A percentile compares a stretch with the other conserved stretches of the same genome.
Conservation (phyloP, 1,140 invertebrate genomes). For the Drosophila lacteicornis region DNA sequence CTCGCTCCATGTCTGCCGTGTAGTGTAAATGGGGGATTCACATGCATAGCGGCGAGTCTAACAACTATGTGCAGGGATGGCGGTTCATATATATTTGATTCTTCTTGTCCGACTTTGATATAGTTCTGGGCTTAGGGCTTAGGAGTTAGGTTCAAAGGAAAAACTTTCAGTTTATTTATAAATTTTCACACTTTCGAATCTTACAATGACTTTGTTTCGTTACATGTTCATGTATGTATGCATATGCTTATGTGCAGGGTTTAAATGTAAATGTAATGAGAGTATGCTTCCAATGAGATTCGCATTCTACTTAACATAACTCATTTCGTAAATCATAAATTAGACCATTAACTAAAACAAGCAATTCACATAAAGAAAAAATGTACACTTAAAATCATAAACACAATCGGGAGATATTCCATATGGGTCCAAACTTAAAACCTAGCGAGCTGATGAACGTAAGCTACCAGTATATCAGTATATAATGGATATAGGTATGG, state of each 20-base stretch:
- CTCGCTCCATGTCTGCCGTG: conserved; percentile 16
- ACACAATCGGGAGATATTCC: conserved; percentile 45
- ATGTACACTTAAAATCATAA: conserved; percentile 76
- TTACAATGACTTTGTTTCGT: conserved; percentile 62
- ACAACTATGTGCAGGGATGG: conserved; percentile 68
- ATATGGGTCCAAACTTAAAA: conserved; percentile 54
- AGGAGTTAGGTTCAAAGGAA: conserved; percentile 65
- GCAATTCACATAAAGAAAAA: conserved; percentile 59
- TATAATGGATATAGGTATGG: conserved; percentile 21
- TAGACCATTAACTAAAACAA: conserved; percentile 68
- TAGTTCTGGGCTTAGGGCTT: conserved; percentile 49
- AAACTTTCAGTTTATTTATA: conserved; percentile 73
- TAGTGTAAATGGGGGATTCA: conserved; percentile 15
- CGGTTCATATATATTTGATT: conserved; percentile 27
- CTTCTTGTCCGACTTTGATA: conserved; percentile 47
- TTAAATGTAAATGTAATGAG: conserved; percentile 36
- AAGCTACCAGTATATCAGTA: conserved; percentile 50
- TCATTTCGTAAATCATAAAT: conserved; percentile 62
- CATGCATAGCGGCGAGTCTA: conserved; percentile 72
- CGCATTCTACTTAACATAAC: conserved; percentile 73
- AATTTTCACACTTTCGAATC: conserved; percentile 71
- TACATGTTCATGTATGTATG: conserved; percentile 54
- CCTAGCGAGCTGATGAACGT: conserved; percentile 68
- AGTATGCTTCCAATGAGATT: conserved; percentile 68
- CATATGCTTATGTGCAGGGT: conserved; percentile 19